A percentile compares a stretch with the other conserved stretches of the same genome.
These are phyloP conservation scores for Trachelus tabidus DNA, from an alignment of 2,888 invertebrate genomes.

Conservation along the genomic window DNA sequence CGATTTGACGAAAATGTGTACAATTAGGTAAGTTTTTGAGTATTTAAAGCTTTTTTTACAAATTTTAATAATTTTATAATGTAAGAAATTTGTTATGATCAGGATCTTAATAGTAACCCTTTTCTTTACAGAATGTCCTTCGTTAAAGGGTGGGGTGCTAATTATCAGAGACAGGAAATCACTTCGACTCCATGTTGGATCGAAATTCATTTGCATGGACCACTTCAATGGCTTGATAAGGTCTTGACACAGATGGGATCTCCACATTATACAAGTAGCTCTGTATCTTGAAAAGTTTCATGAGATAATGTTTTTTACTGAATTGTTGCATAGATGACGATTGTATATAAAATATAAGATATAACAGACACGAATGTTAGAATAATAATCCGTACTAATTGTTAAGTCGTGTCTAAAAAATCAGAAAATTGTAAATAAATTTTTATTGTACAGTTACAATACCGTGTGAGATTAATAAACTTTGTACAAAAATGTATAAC, in stretches of 20 bases:
- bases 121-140: slow-evolving; percentile 82
- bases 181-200: slow-evolving; percentile 99
- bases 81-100: not conserved
- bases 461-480: not conserved
- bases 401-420: not conserved
- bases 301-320: not conserved
- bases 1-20: slow-evolving; percentile 97
- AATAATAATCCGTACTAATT: not conserved
- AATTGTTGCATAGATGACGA: not conserved
- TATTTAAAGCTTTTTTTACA: not conserved
- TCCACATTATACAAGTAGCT: slow-evolving; percentile 92
- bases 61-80: not conserved
- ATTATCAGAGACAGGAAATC: slow-evolving; percentile 97
- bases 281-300: slow-evolving; percentile 77
- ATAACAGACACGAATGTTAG: not conserved
- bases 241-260: slow-evolving; percentile 98
- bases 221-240: slow-evolving; percentile 96
- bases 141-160: slow-evolving; percentile 99
- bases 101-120: not conserved
- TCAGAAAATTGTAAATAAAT: not conserved
- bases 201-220: slow-evolving; percentile 95
- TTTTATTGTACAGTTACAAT: not conserved
- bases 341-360: not conserved
- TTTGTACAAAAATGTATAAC: not conserved
- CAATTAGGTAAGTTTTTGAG: slow-evolving; percentile 71